Evolutionary conservation across 2,888 invertebrate genomes (phyloP).

Genomic region (Drosophila paracracens): DNA sequence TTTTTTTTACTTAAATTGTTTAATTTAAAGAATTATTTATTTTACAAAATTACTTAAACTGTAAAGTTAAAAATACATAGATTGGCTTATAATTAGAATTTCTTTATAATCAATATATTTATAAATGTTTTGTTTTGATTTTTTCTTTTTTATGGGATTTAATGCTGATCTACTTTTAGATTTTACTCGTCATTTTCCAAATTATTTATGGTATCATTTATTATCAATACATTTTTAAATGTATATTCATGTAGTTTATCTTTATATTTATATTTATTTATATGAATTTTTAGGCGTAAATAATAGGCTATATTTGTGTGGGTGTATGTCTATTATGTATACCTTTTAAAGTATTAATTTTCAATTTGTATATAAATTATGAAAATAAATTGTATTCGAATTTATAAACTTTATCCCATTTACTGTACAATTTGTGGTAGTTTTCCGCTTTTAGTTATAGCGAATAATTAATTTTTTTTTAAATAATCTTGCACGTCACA

Average conservation of each 20-base stretch:
- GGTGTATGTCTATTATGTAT: slow-evolving; percentile 37
- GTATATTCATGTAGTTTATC: slow-evolving; percentile 62
- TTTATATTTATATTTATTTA: slow-evolving; percentile 55
- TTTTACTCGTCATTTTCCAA: slow-evolving; percentile 57
- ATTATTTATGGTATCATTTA: slow-evolving; percentile 42
- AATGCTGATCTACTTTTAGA: slow-evolving; percentile 59
- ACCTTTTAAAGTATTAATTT: slow-evolving; percentile 52
- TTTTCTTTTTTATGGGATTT: slow-evolving; percentile 27
- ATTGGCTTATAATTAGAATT: slow-evolving; percentile 74
- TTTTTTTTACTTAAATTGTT: slow-evolving; percentile 60
- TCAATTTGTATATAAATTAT: slow-evolving; percentile 74
- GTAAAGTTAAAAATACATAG: slow-evolving; percentile 74
- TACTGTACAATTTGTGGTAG: slow-evolving; percentile 68
- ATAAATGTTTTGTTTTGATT: slow-evolving; percentile 51
- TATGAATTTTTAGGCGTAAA: slow-evolving; percentile 66
- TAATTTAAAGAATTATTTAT: slow-evolving; percentile 76
- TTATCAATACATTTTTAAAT: slow-evolving; percentile 63
- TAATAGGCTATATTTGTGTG: slow-evolving; percentile 64
- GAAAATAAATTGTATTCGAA: slow-evolving; percentile 80
- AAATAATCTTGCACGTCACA: slow-evolving; percentile 75
- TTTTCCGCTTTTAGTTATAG: slow-evolving; percentile 52
- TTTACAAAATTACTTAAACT: slow-evolving; percentile 75
- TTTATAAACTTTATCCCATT: slow-evolving; percentile 67
- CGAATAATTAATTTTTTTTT: slow-evolving; percentile 59
- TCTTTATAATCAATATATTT: slow-evolving; percentile 70